Conservation (phyloP, 2,888 invertebrate species). For the Lathronympha strigana region DNA sequence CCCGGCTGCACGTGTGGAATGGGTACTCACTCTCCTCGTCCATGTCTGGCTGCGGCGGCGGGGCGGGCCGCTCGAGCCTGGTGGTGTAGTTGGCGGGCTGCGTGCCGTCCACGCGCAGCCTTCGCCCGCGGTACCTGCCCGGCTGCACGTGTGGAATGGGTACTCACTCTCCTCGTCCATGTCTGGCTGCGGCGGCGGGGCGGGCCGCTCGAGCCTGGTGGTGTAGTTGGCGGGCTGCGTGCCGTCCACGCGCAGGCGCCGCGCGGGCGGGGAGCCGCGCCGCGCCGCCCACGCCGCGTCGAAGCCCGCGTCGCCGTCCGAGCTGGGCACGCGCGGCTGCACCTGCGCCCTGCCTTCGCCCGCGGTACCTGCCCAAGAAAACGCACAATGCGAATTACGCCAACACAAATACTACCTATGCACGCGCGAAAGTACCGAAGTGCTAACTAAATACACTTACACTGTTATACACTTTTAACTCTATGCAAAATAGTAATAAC, state of each 20-base stretch:
- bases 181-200: slow-evolving; percentile 46
- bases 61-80: no score
- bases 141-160: no score
- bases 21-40: slow-evolving; percentile 67
- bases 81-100: no score
- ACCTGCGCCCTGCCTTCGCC: background rate
- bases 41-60: slow-evolving; percentile 44
- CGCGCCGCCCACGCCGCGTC: slow-evolving; percentile 62
- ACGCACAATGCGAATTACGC: no score
- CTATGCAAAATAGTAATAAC: no score
- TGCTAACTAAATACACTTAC: no score
- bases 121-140: no score
- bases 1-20: no score
- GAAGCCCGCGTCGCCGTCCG: slow-evolving; percentile 63
- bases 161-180: slow-evolving; percentile 67
- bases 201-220: slow-evolving; percentile 64
- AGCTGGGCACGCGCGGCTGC: slow-evolving; percentile 40
- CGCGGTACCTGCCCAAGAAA: slow-evolving; percentile 5
- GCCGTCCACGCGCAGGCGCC: slow-evolving; percentile 71
- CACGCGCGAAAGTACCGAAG: no score
- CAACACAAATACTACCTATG: no score
- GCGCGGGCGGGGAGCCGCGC: slow-evolving; percentile 44
- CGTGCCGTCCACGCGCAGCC: no score
- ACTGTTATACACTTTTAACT: no score
- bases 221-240: slow-evolving; percentile 64